Conservation (phyloP, 2,797 vertebrate genomes). For the Threskiornis aethiopicus region DNA sequence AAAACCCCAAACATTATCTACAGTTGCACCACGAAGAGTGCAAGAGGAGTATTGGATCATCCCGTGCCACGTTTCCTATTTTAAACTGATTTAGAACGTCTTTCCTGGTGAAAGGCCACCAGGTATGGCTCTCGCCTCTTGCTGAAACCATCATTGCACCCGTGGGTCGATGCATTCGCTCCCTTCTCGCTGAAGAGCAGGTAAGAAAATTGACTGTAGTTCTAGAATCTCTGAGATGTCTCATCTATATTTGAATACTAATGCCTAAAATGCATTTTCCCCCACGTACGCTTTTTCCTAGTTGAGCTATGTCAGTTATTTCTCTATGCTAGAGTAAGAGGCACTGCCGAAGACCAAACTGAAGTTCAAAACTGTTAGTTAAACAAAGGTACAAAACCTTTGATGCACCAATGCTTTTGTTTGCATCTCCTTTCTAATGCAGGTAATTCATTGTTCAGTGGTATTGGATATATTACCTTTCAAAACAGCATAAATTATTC, state of each 20-base stretch:
- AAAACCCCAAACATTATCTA: background rate
- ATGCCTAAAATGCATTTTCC: background rate
- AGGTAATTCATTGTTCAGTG: background rate
- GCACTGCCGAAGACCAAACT: background rate
- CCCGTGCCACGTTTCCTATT: fast-evolving
- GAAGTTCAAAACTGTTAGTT: background rate
- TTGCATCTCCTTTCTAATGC: background rate
- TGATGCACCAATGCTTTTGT: background rate
- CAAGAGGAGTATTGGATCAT: background rate
- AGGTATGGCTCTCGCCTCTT: background rate
- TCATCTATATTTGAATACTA: background rate
- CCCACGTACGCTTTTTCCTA: fast-evolving
- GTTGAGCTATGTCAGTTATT: background rate
- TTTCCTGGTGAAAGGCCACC: background rate
- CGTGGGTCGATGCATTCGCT: fast-evolving
- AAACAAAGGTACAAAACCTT: background rate
- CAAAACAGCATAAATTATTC: background rate
- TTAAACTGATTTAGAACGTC: background rate
- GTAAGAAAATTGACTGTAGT: background rate
- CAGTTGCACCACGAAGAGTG: fast-evolving
- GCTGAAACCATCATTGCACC: background rate
- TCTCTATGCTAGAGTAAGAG: background rate
- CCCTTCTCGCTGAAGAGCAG: background rate
- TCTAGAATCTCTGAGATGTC: background rate
- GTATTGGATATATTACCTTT: background rate